A percentile compares a stretch with the other conserved stretches of the same genome.
Conservation (phyloP, 2,113 vertebrate genomes). For the Tetrao urogallus region DNA sequence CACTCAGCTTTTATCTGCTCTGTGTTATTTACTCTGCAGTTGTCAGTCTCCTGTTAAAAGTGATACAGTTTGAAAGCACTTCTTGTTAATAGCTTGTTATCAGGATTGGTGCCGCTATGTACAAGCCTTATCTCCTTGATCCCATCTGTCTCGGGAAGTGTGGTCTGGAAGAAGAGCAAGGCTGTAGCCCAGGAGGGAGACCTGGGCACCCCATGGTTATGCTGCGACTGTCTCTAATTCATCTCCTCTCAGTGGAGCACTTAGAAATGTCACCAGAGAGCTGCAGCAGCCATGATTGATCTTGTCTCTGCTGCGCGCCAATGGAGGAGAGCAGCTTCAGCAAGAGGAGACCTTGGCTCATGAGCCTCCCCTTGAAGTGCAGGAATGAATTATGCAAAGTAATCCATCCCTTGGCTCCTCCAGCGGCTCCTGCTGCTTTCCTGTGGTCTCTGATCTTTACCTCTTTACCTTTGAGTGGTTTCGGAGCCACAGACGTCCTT, state of each 20-base stretch:
- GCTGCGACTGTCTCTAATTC: background rate
- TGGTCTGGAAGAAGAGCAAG: background rate
- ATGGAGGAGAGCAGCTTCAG: background rate
- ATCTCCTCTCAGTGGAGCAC: background rate
- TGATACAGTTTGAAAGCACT: background rate
- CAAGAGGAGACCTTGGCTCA: slow-evolving; percentile 51
- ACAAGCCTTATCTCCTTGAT: slow-evolving; percentile 3
- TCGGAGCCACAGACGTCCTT: background rate
- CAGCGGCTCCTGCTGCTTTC: background rate
- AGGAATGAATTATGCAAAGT: slow-evolving; percentile 63
- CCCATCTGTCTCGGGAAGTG: slow-evolving; percentile 33
- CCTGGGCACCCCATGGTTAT: background rate
- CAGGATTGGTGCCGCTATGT: background rate
- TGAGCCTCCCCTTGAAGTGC: slow-evolving; percentile 53
- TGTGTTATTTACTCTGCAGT: background rate
- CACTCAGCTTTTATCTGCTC: background rate
- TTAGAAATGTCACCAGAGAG: slow-evolving; percentile 36
- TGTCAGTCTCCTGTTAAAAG: background rate
- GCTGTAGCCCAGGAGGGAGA: background rate
- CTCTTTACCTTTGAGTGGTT: background rate
- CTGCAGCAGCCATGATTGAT: slow-evolving; percentile 46
- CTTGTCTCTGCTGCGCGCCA: background rate
- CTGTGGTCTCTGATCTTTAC: slow-evolving; percentile 7
- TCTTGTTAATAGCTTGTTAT: slow-evolving; percentile 45
- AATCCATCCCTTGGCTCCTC: background rate